These are phyloP conservation scores for Ciconia maguari DNA, from an alignment of 2,113 vertebrate genomes.

Conservation along the genomic window DNA sequence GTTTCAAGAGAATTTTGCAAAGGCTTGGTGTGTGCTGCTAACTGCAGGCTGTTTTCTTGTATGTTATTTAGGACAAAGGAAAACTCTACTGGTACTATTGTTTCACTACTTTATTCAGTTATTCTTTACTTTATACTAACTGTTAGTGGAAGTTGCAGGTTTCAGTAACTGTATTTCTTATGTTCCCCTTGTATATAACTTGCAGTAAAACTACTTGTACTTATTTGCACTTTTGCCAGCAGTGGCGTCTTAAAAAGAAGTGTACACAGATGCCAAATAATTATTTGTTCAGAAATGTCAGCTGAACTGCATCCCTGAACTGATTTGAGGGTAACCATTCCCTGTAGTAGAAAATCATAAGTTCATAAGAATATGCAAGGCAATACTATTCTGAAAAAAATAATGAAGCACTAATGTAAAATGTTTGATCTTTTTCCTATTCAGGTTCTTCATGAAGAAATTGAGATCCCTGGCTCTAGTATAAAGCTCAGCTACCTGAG, in stretches of 20 bases:
- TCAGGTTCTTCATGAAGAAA: slow-evolving; percentile 97
- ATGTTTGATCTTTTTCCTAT: slow-evolving; percentile 9
- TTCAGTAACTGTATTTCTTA: slow-evolving; percentile 45
- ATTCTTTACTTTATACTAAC: slow-evolving; percentile 41
- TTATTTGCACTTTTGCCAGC: slow-evolving; percentile 51
- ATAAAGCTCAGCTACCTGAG: slow-evolving; percentile 95
- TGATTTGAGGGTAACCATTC: neutral
- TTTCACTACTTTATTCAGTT: slow-evolving; percentile 10
- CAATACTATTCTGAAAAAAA: neutral
- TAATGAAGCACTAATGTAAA: neutral
- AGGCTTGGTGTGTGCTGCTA: neutral
- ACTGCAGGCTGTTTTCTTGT: neutral
- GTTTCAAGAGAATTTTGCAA: neutral
- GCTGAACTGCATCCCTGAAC: neutral
- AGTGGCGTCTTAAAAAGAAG: slow-evolving; percentile 11
- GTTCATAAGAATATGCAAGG: neutral
- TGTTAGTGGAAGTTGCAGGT: slow-evolving; percentile 21
- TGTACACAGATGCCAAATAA: slow-evolving; percentile 16
- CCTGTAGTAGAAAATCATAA: neutral
- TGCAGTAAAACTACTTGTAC: slow-evolving; percentile 47
- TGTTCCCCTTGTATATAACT: slow-evolving; percentile 18
- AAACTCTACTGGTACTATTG: neutral
- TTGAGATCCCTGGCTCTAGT: slow-evolving; percentile 89
- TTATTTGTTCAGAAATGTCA: slow-evolving; percentile 61
- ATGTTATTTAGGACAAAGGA: slow-evolving; percentile 26